A percentile compares a stretch with the other conserved stretches of the same genome.
Evolutionary conservation across 2,797 vertebrate genomes (phyloP).

Genomic region (Apodemus agrarius): DNA sequence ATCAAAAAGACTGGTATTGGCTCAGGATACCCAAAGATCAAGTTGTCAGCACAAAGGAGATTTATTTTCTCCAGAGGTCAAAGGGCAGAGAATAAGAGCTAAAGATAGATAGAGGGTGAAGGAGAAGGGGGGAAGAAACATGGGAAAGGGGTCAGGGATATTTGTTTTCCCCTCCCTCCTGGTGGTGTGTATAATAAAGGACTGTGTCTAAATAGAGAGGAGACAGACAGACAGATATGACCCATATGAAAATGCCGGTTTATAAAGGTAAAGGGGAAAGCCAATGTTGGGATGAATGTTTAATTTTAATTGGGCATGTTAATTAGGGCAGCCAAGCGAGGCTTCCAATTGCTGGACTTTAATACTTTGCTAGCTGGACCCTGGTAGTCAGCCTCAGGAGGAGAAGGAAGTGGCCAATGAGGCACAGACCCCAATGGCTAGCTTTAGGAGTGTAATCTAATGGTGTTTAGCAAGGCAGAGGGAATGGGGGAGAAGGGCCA

Average conservation of each 20-base stretch:
- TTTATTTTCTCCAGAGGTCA: too few relatives aligned
- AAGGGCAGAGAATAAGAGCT: too few relatives aligned
- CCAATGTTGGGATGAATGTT: background rate
- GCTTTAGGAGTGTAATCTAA: background rate
- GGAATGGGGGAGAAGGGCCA: too few relatives aligned
- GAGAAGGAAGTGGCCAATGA: background rate
- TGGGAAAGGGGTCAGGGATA: background rate
- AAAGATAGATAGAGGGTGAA: background rate
- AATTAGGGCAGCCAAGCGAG: background rate
- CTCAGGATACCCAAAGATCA: background rate
- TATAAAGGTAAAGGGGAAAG: background rate
- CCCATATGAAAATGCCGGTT: background rate
- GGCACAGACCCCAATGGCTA: background rate
- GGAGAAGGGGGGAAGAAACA: background rate
- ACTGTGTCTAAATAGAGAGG: background rate
- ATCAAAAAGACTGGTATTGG: background rate
- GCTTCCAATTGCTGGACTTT: background rate
- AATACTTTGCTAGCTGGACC: background rate
- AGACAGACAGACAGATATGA: background rate
- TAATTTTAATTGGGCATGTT: background rate
- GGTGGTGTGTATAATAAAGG: background rate
- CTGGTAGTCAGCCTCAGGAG: background rate
- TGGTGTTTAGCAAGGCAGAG: too few relatives aligned
- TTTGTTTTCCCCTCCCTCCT: background rate
- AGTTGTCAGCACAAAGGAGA: too few relatives aligned